phyloP scores from a whole-genome alignment of 2,888 invertebrate genomes.

The Odontocolon sp. region DNA sequence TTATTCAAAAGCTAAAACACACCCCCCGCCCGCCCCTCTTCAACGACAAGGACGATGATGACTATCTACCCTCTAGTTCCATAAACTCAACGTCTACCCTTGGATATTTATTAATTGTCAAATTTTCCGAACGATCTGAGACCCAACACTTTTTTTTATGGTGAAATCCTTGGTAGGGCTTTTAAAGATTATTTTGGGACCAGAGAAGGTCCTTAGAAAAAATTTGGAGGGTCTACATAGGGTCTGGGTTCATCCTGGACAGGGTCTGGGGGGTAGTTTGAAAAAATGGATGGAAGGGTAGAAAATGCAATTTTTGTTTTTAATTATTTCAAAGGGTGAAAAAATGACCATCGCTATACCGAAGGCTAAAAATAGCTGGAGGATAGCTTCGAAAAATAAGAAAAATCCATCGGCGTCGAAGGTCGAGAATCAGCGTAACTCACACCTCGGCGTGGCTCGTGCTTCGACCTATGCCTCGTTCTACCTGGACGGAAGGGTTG shows the following conservation, averaged over 20 bases:
- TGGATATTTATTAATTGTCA: slow-evolving; percentile 76
- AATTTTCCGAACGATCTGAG: slow-evolving; percentile 70
- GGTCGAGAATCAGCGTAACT: slow-evolving; percentile 65
- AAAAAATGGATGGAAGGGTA: no score
- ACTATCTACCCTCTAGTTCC: slow-evolving; percentile 6
- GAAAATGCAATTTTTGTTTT: neutral
- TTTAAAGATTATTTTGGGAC: slow-evolving; percentile 59
- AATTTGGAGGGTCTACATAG: no score
- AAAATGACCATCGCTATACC: neutral
- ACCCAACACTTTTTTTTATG: slow-evolving; percentile 32
- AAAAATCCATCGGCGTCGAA: slow-evolving; percentile 58
- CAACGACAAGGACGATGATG: slow-evolving; percentile 25
- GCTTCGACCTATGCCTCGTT: slow-evolving; percentile 33
- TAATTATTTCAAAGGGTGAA: neutral
- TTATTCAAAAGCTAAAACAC: slow-evolving; percentile 23
- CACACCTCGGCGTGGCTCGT: slow-evolving; percentile 63
- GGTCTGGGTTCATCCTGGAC: no score
- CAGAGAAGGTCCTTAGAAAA: no score
- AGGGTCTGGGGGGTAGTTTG: no score
- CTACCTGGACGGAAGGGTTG: slow-evolving; percentile 51
- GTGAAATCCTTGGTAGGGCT: slow-evolving; percentile 4
- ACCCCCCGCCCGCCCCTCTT: neutral
- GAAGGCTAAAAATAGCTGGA: slow-evolving; percentile 51
- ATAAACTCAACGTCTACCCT: slow-evolving; percentile 46
- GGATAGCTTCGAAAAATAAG: slow-evolving; percentile 55